phyloP scores from a whole-genome alignment of 92 coral and sea anemone species.

The Desmophyllum pertusum region DNA sequence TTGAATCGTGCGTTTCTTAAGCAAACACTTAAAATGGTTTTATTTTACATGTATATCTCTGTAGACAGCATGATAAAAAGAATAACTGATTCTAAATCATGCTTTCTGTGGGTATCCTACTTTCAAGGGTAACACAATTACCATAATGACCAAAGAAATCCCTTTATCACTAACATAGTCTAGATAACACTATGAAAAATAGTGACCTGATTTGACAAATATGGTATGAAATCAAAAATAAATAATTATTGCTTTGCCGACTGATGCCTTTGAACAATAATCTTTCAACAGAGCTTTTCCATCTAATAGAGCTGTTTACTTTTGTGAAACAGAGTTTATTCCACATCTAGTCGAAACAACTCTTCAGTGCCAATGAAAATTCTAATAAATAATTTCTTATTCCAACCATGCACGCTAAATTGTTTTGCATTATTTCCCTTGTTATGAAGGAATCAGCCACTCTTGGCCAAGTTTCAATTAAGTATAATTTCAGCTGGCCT shows the following conservation, averaged over 20 bases:
- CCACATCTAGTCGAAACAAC: background rate
- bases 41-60: background rate
- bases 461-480: background rate
- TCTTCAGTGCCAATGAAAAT: too few species aligned
- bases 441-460: background rate
- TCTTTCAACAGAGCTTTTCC: background rate
- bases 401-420: background rate
- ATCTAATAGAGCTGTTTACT: background rate
- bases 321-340: background rate
- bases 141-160: slow-evolving; percentile 2
- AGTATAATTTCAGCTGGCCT: slow-evolving; percentile 16
- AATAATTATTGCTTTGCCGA: background rate
- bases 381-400: slow-evolving; percentile 21
- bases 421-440: slow-evolving; percentile 15
- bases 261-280: background rate
- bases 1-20: background rate
- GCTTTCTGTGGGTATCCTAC: slow-evolving; percentile 8
- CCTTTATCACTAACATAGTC: slow-evolving; percentile 1
- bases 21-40: background rate
- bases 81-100: background rate
- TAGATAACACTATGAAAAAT: background rate
- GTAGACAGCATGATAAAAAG: background rate
- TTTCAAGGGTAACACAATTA: background rate
- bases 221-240: background rate
- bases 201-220: background rate